Conservation (phyloP, 2,888 invertebrate genomes). For the Xylota segnis region DNA sequence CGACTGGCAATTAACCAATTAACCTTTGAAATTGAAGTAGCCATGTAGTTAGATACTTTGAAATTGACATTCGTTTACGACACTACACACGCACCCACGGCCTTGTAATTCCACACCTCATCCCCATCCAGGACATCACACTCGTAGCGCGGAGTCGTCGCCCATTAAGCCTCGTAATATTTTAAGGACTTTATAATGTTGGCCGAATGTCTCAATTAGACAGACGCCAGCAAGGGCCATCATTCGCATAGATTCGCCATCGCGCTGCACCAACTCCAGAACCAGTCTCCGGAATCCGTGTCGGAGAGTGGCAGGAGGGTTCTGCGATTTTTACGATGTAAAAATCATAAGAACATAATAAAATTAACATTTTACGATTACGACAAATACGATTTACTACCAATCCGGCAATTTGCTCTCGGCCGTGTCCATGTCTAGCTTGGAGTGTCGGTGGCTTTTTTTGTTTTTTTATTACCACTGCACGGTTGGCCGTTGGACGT, state of each 20-base stretch:
- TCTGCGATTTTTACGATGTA: slow-evolving; percentile 50
- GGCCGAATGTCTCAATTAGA: slow-evolving; percentile 71
- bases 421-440: slow-evolving; percentile 47
- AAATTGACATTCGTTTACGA: slow-evolving; percentile 36
- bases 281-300: background rate
- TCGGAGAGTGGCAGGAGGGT: slow-evolving; percentile 4
- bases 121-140: background rate
- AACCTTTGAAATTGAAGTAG: slow-evolving; percentile 39
- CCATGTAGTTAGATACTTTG: slow-evolving; percentile 1
- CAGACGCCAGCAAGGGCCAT: slow-evolving; percentile 18
- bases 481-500: slow-evolving; percentile 6
- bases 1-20: slow-evolving; percentile 56
- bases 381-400: slow-evolving; percentile 64
- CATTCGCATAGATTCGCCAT: slow-evolving; percentile 18
- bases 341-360: slow-evolving; percentile 74
- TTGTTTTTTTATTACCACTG: slow-evolving; percentile 15
- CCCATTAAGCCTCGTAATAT: slow-evolving; percentile 48
- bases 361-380: slow-evolving; percentile 74
- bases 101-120: slow-evolving; percentile 3
- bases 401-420: slow-evolving; percentile 58
- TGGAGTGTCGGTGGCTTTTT: slow-evolving; percentile 24
- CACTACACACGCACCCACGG: background rate
- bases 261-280: background rate
- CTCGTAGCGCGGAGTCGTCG: background rate
- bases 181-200: slow-evolving; percentile 72